Base-by-base conservation (phyloP, 2,888 invertebrate species). In the Buathra laborator region DNA sequence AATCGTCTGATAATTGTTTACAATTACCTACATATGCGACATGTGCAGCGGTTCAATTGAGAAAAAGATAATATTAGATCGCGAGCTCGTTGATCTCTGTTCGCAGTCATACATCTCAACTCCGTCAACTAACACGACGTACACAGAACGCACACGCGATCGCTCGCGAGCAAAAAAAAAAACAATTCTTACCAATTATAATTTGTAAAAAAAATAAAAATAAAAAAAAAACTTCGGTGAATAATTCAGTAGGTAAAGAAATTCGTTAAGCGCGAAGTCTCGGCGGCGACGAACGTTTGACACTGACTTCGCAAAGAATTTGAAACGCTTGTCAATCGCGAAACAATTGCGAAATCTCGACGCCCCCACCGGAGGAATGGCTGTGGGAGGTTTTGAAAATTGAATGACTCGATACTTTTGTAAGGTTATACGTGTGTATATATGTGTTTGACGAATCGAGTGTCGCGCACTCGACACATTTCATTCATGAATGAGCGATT, bases 1-100 rank as follows among this genome's bases (percentile, higher is more conserved):
- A 67, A 86, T 86, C 75, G 81, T 67, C 64, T 59, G 48, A 59
- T 86, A 68, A 81, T 86, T 86, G 74, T 86, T 86, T 86, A 81
- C 81, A 81, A 86, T 86, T 86, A 86, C 84, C 7, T 71, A 77
- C 77, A 70, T 70, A 74, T 70, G 76, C 44, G 32, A 66, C 77
- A 83, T 80, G 32, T 48, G 71, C 67, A 32, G 72, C 44, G n/a
- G 29, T 48, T 62, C 85, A 86, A 77, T 83, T 77, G 79, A 80
- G 67, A 59, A 29, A 59, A 79, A 32, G 74, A 83, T 77, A 64
- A 83, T 72, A 83, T 80, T 59, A 83, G 83, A 83, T 84, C 83
- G 46, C 53, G 75, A 76, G 84, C 32, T 67, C 80, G 76, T 81
- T 76, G 66, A 75, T 72, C 84, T 67, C 71, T 46, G 37, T 14